These are phyloP conservation scores for Myotis lucifugus DNA, from an alignment of 2,113 vertebrate species.

Conservation along the genomic window DNA sequence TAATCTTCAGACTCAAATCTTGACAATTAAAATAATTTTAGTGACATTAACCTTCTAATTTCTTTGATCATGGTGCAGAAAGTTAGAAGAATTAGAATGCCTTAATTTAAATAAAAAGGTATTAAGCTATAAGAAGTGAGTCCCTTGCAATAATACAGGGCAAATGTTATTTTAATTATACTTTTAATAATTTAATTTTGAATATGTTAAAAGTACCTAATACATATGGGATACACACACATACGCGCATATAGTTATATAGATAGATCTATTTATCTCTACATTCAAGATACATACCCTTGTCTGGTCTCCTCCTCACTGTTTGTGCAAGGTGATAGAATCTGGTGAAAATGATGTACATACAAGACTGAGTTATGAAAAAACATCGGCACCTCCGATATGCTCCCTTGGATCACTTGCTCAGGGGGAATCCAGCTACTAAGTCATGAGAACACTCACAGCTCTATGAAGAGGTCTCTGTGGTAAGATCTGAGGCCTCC, in stretches of 20 bases:
- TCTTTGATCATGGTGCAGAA: background rate
- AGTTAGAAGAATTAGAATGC: background rate
- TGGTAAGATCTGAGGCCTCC: background rate
- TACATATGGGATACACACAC: background rate
- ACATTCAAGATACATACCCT: background rate
- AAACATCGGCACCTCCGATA: background rate
- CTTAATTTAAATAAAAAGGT: background rate
- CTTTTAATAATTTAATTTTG: background rate
- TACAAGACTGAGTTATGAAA: background rate
- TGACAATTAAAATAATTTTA: constrained; percentile 40
- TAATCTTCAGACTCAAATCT: constrained; percentile 35
- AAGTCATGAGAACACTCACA: background rate
- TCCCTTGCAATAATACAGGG: background rate
- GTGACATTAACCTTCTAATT: background rate
- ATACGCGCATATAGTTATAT: background rate
- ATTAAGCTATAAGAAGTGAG: background rate
- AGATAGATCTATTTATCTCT: background rate
- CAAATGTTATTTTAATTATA: background rate
- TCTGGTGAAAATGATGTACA: background rate
- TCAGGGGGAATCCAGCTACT: background rate
- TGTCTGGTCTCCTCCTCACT: background rate
- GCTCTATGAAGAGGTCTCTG: background rate
- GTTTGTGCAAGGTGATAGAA: background rate
- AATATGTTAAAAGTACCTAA: background rate
- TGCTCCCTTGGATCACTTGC: background rate